phyloP scores from a whole-genome alignment of 2,797 vertebrate species.

The Margarornis squamiger region DNA sequence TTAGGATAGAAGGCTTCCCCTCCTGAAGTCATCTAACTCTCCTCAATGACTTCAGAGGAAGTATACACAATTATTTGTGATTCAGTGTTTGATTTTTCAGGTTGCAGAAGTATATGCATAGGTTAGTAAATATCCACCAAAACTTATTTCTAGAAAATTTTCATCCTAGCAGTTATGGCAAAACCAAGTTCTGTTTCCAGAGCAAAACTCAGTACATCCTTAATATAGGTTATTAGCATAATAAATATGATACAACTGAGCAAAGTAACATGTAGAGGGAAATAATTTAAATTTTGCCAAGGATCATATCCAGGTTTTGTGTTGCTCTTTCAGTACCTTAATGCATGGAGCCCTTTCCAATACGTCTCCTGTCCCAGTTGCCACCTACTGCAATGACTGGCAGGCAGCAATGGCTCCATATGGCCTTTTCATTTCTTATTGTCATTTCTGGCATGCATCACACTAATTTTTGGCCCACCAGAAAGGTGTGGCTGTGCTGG shows the following conservation, averaged over 20 bases:
- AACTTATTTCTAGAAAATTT: background rate
- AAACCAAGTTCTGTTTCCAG: background rate
- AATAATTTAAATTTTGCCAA: background rate
- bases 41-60: background rate
- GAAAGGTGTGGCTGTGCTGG: constrained; percentile 45
- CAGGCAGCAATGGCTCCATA: constrained; percentile 53
- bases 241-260: background rate
- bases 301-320: background rate
- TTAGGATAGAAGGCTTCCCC: background rate
- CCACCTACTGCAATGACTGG: constrained; percentile 53
- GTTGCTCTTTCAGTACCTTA: background rate
- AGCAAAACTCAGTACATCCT: background rate
- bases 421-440: constrained; percentile 57
- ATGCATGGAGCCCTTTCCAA: background rate
- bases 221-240: background rate
- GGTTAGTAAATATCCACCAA: background rate
- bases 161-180: background rate
- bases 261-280: background rate
- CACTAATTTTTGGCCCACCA: constrained; percentile 35
- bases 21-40: background rate
- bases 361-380: constrained; percentile 14
- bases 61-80: background rate
- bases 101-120: background rate
- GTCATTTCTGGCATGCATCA: constrained; percentile 30
- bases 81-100: background rate